These are phyloP conservation scores for Pecten maximus DNA, from an alignment of 2,888 invertebrate species.

Conservation along the genomic window DNA sequence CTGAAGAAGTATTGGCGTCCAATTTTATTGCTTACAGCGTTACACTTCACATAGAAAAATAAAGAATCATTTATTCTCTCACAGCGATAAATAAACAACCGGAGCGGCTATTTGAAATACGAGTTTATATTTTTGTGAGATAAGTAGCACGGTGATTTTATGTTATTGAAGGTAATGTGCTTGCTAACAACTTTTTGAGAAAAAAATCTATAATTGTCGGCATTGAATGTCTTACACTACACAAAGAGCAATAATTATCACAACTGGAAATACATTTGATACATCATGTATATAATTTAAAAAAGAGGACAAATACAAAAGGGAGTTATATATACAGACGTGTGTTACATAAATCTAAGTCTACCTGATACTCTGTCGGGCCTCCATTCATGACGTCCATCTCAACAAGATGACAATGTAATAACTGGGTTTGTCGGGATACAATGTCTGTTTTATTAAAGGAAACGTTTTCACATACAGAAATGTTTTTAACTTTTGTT, in stretches of 20 bases:
- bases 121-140: neutral
- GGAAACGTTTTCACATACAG: too few species aligned
- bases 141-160: neutral
- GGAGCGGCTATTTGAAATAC: conserved; percentile 1
- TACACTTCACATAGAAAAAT: neutral
- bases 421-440: too few species aligned
- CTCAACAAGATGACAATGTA: too few species aligned
- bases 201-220: neutral
- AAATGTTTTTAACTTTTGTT: too few species aligned
- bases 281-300: conserved; percentile 20
- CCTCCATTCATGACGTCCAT: neutral
- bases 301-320: neutral
- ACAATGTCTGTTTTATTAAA: too few species aligned
- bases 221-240: neutral
- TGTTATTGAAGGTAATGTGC: conserved; percentile 31
- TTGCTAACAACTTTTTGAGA: conserved; percentile 10
- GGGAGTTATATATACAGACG: neutral
- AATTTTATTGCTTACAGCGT: neutral
- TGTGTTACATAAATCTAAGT: neutral
- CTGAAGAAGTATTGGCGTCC: neutral
- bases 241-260: neutral
- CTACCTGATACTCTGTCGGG: neutral
- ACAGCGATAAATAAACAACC: neutral
- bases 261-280: conserved; percentile 29
- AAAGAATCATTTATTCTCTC: conserved; percentile 5